Percentiles rank a stretch among this genome's conserved stretches.
phyloP scores from a whole-genome alignment of 1,140 invertebrate genomes.

The Spodoptera frugiperda region DNA sequence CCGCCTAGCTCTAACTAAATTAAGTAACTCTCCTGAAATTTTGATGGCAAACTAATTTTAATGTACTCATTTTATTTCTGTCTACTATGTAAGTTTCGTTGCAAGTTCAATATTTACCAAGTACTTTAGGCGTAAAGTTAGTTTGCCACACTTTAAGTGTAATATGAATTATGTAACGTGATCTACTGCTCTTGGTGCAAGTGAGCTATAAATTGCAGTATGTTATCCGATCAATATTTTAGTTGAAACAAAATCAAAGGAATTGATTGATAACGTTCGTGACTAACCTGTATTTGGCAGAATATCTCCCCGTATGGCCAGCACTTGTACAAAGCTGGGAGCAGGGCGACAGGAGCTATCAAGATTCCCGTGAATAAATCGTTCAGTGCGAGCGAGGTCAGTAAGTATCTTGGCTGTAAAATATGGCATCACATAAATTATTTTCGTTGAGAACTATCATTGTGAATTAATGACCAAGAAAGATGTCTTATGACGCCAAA shows the following conservation, averaged over 20 bases:
- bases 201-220: no score
- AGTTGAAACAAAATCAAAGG: neutral
- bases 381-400: constrained; percentile 93
- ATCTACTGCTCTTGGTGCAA: no score
- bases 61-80: constrained; percentile 45
- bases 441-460: constrained; percentile 36
- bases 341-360: constrained; percentile 92
- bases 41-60: constrained; percentile 65
- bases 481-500: constrained; percentile 39
- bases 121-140: neutral
- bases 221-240: neutral
- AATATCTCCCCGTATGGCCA: constrained; percentile 96
- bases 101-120: neutral
- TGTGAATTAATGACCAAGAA: constrained; percentile 40
- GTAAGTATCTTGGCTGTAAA: constrained; percentile 91
- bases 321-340: constrained; percentile 93
- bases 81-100: neutral
- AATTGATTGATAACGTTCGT: neutral
- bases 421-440: constrained; percentile 45
- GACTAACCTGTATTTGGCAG: constrained; percentile 94
- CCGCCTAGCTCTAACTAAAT: constrained; percentile 72
- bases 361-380: constrained; percentile 93
- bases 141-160: neutral
- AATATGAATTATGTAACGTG: no score
- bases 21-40: constrained; percentile 71